These are phyloP conservation scores for Semnopithecus entellus DNA, from an alignment of 2,113 vertebrate species.

Conservation along the genomic window DNA sequence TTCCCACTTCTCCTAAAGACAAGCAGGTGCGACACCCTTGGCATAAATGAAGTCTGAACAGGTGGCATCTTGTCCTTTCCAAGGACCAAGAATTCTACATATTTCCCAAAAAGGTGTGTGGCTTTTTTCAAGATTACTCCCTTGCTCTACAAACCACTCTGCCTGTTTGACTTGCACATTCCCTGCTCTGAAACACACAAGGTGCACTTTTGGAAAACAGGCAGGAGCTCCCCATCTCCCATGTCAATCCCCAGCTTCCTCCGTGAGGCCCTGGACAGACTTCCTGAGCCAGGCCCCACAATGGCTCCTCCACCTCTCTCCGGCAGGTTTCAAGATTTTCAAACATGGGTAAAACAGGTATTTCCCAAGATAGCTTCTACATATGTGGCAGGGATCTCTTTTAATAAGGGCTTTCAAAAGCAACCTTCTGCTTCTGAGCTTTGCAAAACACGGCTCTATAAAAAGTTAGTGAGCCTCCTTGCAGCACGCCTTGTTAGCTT, in stretches of 20 bases:
- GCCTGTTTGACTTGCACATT: background rate
- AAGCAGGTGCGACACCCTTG: background rate
- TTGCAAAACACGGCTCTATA: constrained; percentile 68
- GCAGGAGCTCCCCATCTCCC: constrained; percentile 15
- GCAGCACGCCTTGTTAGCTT: constrained; percentile 65
- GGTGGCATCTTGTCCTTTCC: background rate
- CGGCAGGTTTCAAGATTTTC: constrained; percentile 74
- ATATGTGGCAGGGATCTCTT: constrained; percentile 69
- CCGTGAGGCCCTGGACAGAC: constrained; percentile 44
- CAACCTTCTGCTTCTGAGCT: constrained; percentile 77
- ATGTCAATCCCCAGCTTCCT: constrained; percentile 17
- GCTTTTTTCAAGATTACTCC: background rate
- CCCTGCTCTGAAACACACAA: background rate
- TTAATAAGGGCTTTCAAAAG: constrained; percentile 69
- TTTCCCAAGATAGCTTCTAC: constrained; percentile 76
- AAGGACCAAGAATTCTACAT: background rate
- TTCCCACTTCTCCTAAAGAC: background rate
- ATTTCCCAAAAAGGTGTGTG: background rate
- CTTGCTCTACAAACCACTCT: background rate
- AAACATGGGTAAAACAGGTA: constrained; percentile 72
- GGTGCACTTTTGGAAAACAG: background rate
- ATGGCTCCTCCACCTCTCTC: constrained; percentile 68
- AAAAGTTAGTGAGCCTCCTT: constrained; percentile 60
- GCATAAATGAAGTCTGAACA: no score
- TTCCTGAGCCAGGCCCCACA: constrained; percentile 51